Conservation (phyloP, 2,113 vertebrate genomes). For the Phyllopteryx taeniolatus region DNA sequence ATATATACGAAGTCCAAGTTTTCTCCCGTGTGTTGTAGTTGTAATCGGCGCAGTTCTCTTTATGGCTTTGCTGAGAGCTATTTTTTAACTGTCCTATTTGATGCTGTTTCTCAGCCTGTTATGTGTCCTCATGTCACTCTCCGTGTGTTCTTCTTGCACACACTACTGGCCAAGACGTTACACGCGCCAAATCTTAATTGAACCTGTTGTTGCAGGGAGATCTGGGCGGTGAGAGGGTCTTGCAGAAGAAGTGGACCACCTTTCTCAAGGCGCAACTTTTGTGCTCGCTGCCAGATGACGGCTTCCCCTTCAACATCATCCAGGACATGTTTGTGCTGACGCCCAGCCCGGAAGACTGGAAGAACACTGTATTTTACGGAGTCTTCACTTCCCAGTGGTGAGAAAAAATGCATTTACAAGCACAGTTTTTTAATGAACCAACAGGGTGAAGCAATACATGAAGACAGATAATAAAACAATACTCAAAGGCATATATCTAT, state of each 20-base stretch:
- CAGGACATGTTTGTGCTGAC: constrained; percentile 92
- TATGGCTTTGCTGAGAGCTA: constrained; percentile 1
- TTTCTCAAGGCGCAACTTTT: constrained; percentile 94
- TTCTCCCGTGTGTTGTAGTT: constrained; percentile 27
- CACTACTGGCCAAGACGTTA: constrained; percentile 36
- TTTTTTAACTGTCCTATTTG: constrained; percentile 12
- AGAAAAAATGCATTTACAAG: constrained; percentile 20
- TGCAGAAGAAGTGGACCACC: constrained; percentile 95
- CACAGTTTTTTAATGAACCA: too few species aligned
- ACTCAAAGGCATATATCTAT: too few species aligned
- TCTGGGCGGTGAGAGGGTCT: constrained; percentile 87
- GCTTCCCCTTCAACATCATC: constrained; percentile 95
- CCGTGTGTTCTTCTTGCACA: constrained; percentile 30
- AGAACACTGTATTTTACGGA: constrained; percentile 84
- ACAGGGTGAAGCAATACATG: too few species aligned
- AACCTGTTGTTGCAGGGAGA: constrained; percentile 79
- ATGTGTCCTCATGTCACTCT: constrained; percentile 16
- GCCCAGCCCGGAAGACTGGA: constrained; percentile 79
- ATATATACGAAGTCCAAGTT: background rate
- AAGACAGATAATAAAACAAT: too few species aligned
- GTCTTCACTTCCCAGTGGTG: constrained; percentile 97
- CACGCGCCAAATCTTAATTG: background rate
- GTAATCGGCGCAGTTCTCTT: constrained; percentile 18
- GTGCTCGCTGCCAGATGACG: constrained; percentile 85
- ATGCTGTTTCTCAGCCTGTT: constrained; percentile 21